phyloP scores from a whole-genome alignment of 2,888 invertebrate species.

The Isotomurus palustris region DNA sequence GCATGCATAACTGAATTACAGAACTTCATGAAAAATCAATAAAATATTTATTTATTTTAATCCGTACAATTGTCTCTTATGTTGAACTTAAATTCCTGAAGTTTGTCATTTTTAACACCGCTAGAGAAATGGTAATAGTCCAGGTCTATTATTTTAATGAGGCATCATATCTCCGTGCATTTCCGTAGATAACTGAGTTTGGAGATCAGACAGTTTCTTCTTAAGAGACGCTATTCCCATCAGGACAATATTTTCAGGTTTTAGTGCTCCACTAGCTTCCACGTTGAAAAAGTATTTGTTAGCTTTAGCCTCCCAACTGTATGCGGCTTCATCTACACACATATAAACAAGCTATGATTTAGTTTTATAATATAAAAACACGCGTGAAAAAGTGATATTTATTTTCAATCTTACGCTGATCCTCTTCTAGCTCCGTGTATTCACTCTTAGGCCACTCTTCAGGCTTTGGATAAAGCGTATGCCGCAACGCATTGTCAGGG shows the following conservation, averaged over 20 bases:
- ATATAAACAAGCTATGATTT: constrained; percentile 13
- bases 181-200: constrained; percentile 85
- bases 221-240: constrained; percentile 91
- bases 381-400: background rate
- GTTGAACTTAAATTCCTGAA: background rate
- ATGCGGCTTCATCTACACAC: constrained; percentile 75
- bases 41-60: background rate
- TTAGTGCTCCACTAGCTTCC: constrained; percentile 88
- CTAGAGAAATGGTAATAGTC: too few species aligned
- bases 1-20: too few species aligned
- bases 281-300: constrained; percentile 97
- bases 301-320: constrained; percentile 90
- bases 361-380: background rate
- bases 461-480: constrained; percentile 91
- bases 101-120: too few species aligned
- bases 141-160: too few species aligned
- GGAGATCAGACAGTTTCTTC: constrained; percentile 90
- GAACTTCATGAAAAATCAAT: too few species aligned
- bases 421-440: constrained; percentile 87
- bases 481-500: constrained; percentile 94
- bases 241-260: constrained; percentile 93
- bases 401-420: constrained; percentile 61
- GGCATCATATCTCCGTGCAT: constrained; percentile 74
- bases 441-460: constrained; percentile 99
- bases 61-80: background rate